Evolutionary conservation across 2,888 invertebrate genomes (phyloP).

Genomic region (Xylota segnis): DNA sequence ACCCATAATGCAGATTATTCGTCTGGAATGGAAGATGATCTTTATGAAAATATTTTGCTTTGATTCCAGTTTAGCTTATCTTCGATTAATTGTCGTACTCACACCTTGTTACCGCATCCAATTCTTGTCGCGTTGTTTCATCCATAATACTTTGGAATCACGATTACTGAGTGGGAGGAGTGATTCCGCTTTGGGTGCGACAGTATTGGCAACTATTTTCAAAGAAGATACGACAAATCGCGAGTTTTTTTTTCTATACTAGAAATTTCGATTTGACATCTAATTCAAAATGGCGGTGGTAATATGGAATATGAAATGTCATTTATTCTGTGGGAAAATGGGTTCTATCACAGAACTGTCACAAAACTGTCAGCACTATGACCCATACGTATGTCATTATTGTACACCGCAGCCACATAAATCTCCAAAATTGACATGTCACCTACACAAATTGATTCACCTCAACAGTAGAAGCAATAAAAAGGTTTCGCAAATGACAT

Average conservation of each 20-base stretch:
- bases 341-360: too few species aligned
- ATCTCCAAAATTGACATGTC: too few species aligned
- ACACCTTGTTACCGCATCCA: slow-evolving; percentile 28
- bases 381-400: too few species aligned
- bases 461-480: not conserved
- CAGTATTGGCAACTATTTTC: not conserved
- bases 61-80: slow-evolving; percentile 25
- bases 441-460: not conserved
- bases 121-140: not conserved
- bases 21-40: slow-evolving; percentile 49
- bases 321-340: too few species aligned
- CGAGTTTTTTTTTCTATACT: too few species aligned
- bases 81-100: slow-evolving; percentile 36
- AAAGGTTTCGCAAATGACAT: not conserved
- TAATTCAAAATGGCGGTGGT: too few species aligned
- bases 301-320: too few species aligned
- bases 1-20: slow-evolving; percentile 9
- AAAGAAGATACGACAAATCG: too few species aligned
- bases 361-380: too few species aligned
- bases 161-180: not conserved
- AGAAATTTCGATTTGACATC: too few species aligned
- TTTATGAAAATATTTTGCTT: slow-evolving; percentile 40
- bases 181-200: not conserved
- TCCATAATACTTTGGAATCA: not conserved
- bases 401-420: too few species aligned